Evolutionary conservation across 2,888 invertebrate genomes (phyloP).

Genomic region (Cyrtodaria siliqua): DNA sequence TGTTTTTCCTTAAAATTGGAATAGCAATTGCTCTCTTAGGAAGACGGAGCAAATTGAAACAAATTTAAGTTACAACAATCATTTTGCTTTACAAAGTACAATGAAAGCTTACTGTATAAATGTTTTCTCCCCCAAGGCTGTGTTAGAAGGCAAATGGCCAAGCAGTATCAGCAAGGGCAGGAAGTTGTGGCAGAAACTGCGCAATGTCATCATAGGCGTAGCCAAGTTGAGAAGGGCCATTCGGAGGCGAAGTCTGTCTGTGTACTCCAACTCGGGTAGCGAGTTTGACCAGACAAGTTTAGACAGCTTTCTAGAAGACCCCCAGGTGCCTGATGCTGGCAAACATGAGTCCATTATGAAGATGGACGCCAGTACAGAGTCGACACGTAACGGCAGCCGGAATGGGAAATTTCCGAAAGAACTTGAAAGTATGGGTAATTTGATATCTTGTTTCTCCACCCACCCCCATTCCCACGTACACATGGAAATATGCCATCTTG

Average conservation of each 20-base stretch:
- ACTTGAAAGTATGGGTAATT: conserved; percentile 43
- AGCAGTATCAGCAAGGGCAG: conserved; percentile 92
- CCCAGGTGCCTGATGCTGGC: conserved; percentile 38
- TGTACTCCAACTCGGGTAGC: conserved; percentile 84
- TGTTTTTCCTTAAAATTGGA: too few species aligned
- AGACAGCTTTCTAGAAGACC: conserved; percentile 82
- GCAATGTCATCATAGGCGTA: conserved; percentile 96
- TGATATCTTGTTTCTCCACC: too few species aligned
- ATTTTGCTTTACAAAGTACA: too few species aligned
- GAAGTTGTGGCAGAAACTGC: conserved; percentile 96
- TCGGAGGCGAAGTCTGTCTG: conserved; percentile 79
- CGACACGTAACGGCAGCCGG: background rate
- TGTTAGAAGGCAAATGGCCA: conserved; percentile 98
- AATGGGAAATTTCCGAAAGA: conserved; percentile 18
- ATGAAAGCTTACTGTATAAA: too few species aligned
- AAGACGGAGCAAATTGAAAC: too few species aligned
- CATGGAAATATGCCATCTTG: too few species aligned
- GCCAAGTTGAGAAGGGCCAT: conserved; percentile 94
- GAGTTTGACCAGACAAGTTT: conserved; percentile 83
- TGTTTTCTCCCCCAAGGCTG: conserved; percentile 86
- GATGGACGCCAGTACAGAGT: conserved; percentile 7
- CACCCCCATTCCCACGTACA: too few species aligned
- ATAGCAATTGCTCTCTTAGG: too few species aligned
- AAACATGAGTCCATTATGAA: conserved; percentile 59
- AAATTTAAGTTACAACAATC: too few species aligned